Base-by-base conservation (phyloP, 2,888 invertebrate genomes). In the Caenorhabditis auriculariae region DNA sequence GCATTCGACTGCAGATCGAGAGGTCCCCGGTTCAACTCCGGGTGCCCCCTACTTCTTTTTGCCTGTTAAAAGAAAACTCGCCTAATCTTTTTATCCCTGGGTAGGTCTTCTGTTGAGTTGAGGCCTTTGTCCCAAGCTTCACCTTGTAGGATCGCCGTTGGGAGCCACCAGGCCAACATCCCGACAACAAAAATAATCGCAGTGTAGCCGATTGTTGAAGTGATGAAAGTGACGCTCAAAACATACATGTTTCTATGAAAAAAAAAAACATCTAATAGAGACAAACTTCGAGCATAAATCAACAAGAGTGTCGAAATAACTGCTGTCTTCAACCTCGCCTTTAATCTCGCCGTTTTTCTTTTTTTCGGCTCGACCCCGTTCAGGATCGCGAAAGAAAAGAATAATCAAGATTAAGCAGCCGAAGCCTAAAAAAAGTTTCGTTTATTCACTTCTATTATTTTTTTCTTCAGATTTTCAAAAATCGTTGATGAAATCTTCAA, bases 101-200 rank as follows among this genome's bases (percentile, higher is more conserved):
- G n/a, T n/a, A n/a, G n/a, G n/a, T n/a, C n/a, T n/a, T n/a, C n/a
- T n/a, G n/a, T n/a, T n/a, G n/a, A n/a, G n/a, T n/a, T n/a, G n/a
- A n/a, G n/a, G n/a, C n/a, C n/a, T n/a, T n/a, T n/a, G n/a, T n/a
- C n/a, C n/a, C n/a, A n/a, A n/a, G 72, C 74, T 21, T 62, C 57
- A 6, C 71, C 69, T 52, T 76, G 61, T 44, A 69, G 64, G 23
- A 77, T 72, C 5, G 70, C 66, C 17, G 73, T 66, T 21, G 76
- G 75, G 19, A 74, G 69, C 93, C 94, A 98, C 78, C 78, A 78
- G 1, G 94, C 89, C 38, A 99, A 85, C 0, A 96, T 92, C 52
- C 98, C 98, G 15, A 94, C 89, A 35, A 95, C 95, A 84, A 96
- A 99, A 5, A 95, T 90, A 15, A 98, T 95, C 82, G 93, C 93